Percentiles rank a stretch among this genome's conserved stretches.
phyloP scores from a whole-genome alignment of 2,888 invertebrate genomes.

The Monopis laevigella region DNA sequence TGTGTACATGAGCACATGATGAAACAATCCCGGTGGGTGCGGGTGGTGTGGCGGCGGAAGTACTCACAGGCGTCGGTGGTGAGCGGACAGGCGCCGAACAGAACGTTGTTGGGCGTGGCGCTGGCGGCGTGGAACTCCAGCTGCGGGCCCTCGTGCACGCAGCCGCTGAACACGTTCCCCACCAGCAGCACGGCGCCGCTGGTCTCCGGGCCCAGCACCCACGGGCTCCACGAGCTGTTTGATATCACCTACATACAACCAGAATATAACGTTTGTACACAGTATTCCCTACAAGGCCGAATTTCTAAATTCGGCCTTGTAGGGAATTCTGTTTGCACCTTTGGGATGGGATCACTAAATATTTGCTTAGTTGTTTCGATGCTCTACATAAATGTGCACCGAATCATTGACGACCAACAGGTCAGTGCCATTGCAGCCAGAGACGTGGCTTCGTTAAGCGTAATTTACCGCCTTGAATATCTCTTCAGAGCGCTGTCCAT shows the following conservation, averaged over 20 bases:
- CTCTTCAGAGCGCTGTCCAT: too few relatives aligned
- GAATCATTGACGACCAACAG: too few relatives aligned
- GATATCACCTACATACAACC: constrained; percentile 73
- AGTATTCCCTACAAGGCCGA: too few relatives aligned
- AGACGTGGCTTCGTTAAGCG: too few relatives aligned
- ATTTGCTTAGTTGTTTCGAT: too few relatives aligned
- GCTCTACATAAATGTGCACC: too few relatives aligned
- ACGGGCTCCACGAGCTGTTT: constrained; percentile 80
- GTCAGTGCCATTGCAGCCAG: too few relatives aligned
- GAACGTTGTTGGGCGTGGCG: constrained; percentile 72
- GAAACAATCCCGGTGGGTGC: neutral
- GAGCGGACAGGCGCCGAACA: constrained; percentile 81
- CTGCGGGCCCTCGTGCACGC: constrained; percentile 87
- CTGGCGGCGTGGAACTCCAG: constrained; percentile 76
- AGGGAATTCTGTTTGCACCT: too few relatives aligned
- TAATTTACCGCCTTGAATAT: too few relatives aligned
- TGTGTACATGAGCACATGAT: constrained; percentile 23
- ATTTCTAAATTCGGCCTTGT: too few relatives aligned
- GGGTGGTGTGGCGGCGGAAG: neutral
- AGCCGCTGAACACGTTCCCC: constrained; percentile 84
- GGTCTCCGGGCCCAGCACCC: constrained; percentile 76
- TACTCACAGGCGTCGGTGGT: constrained; percentile 75
- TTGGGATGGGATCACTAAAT: too few relatives aligned
- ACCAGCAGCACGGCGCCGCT: constrained; percentile 79
- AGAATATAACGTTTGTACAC: neutral